phyloP scores from a whole-genome alignment of 2,113 vertebrate species.

The Ameiurus melas region DNA sequence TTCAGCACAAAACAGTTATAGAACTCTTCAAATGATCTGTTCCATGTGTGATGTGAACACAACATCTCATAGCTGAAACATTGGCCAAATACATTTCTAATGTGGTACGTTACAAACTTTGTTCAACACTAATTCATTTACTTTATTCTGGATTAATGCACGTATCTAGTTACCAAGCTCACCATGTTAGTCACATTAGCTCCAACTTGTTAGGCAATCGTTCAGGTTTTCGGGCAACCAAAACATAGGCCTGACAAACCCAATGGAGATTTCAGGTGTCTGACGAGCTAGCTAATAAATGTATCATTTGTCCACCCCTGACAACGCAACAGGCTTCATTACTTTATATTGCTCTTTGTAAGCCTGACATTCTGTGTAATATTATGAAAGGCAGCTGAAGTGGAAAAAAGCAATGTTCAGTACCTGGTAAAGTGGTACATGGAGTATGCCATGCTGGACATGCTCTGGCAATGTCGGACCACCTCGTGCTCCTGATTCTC shows the following conservation, averaged over 20 bases:
- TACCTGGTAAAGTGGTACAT: conserved; percentile 98
- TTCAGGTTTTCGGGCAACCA: not conserved
- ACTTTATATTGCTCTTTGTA: not conserved
- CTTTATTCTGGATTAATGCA: not conserved
- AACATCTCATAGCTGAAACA: not conserved
- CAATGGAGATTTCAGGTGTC: not conserved
- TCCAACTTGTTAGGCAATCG: not conserved
- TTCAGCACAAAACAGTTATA: not conserved
- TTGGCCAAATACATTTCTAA: not conserved
- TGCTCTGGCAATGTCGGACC: conserved; percentile 80
- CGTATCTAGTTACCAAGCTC: not conserved
- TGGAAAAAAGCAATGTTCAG: not conserved
- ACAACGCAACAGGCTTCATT: too few relatives aligned
- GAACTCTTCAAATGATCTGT: not conserved
- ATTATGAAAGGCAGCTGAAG: not conserved
- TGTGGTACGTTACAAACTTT: not conserved
- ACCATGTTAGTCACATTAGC: not conserved
- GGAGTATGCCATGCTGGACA: conserved; percentile 92
- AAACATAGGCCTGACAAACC: not conserved
- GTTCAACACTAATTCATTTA: not conserved
- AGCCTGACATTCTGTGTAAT: not conserved
- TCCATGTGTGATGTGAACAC: not conserved
- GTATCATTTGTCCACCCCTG: not conserved
- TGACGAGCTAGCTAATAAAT: not conserved
- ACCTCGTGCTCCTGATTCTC: conserved; percentile 90